Conservation (phyloP, 2,888 invertebrate species). For the Drosophila engyochracea region DNA sequence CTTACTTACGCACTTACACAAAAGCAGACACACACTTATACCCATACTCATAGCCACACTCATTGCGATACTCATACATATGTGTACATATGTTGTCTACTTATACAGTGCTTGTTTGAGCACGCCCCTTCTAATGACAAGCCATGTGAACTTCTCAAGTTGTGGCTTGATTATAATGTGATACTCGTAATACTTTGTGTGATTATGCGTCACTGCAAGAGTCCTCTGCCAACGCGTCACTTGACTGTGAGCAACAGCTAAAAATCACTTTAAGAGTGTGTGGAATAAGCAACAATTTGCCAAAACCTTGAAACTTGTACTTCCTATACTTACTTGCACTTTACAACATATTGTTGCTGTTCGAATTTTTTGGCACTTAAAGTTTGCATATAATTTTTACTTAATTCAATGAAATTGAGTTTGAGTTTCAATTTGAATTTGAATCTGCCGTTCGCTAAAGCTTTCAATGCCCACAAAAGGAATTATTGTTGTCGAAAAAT, state of each 20-base stretch:
- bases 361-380: conserved; percentile 7
- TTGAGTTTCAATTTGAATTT: neutral
- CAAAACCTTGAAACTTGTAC: conserved; percentile 1
- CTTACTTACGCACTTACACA: conserved; percentile 22
- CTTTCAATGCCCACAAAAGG: neutral
- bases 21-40: conserved; percentile 17
- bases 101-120: conserved; percentile 26
- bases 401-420: neutral
- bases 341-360: neutral
- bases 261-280: neutral
- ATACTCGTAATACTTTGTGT: conserved; percentile 33
- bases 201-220: conserved; percentile 43
- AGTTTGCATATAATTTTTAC: neutral
- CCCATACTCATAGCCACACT: neutral
- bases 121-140: conserved; percentile 62
- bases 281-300: conserved; percentile 10
- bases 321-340: neutral
- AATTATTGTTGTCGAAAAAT: neutral
- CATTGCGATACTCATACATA: conserved; percentile 1
- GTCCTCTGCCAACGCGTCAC: conserved; percentile 13
- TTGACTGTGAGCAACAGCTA: conserved; percentile 12
- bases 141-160: conserved; percentile 44
- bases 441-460: neutral
- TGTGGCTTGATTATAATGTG: conserved; percentile 55
- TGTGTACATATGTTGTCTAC: conserved; percentile 5